Evolutionary conservation across 2,113 vertebrate species (phyloP).

Genomic region (Eptesicus fuscus): DNA sequence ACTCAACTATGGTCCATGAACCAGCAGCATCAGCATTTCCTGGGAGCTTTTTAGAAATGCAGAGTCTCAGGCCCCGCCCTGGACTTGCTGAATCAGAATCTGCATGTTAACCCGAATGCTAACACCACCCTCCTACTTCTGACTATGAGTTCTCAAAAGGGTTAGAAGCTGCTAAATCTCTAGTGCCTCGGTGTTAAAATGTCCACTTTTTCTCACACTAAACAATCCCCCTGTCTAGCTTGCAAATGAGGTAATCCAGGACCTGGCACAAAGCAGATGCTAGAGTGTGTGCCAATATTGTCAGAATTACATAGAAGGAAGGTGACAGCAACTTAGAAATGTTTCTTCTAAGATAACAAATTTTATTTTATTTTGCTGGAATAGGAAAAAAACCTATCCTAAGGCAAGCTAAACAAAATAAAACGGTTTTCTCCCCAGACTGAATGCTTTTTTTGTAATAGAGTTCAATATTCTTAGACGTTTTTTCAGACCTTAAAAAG

Average conservation of each 20-base stretch:
- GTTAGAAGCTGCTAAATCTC: background rate
- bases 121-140: background rate
- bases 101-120: background rate
- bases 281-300: background rate
- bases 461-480: background rate
- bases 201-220: background rate
- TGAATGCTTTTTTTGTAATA: conserved; percentile 23
- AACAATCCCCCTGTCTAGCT: background rate
- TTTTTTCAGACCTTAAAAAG: conserved; percentile 30
- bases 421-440: conserved; percentile 34
- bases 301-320: background rate
- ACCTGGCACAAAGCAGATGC: background rate
- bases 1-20: too few species aligned
- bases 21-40: background rate
- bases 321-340: background rate
- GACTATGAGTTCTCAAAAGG: background rate
- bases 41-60: background rate
- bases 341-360: background rate
- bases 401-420: background rate
- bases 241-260: background rate
- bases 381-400: background rate
- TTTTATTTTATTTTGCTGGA: conserved; percentile 9
- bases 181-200: background rate
- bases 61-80: background rate
- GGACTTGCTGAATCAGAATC: background rate